These are phyloP conservation scores for Morphnarchus princeps DNA, from an alignment of 2,113 vertebrate species.

Conservation along the genomic window DNA sequence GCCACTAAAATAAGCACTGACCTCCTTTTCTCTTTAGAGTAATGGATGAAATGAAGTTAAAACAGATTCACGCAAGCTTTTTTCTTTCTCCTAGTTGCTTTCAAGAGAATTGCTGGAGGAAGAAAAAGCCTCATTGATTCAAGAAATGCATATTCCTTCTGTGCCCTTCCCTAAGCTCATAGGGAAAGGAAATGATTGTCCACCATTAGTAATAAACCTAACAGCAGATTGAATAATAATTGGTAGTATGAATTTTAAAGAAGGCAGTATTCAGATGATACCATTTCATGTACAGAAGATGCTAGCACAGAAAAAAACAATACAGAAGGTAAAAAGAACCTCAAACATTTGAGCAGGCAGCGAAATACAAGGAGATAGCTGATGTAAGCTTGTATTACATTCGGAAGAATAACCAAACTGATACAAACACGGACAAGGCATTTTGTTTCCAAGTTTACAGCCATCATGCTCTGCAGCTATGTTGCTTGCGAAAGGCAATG, in stretches of 20 bases:
- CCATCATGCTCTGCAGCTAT: neutral
- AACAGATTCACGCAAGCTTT: neutral
- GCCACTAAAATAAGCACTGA: neutral
- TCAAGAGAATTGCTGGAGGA: neutral
- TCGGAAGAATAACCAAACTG: neutral
- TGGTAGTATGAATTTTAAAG: neutral
- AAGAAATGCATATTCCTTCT: neutral
- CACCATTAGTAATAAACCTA: neutral
- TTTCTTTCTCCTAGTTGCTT: neutral
- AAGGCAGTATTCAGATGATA: neutral
- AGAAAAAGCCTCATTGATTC: neutral
- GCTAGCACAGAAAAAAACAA: neutral
- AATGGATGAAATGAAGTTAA: neutral
- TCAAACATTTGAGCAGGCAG: neutral
- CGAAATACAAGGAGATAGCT: neutral
- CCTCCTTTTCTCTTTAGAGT: neutral
- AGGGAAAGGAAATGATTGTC: neutral
- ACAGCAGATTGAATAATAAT: neutral
- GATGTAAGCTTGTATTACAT: neutral
- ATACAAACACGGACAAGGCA: neutral
- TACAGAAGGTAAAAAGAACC: neutral
- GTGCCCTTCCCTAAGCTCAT: neutral
- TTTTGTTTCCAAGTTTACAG: neutral
- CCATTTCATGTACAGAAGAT: neutral
- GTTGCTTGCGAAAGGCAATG: neutral